Evolutionary conservation across 2,888 invertebrate genomes (phyloP).

Genomic region (Apotomis turbidana): DNA sequence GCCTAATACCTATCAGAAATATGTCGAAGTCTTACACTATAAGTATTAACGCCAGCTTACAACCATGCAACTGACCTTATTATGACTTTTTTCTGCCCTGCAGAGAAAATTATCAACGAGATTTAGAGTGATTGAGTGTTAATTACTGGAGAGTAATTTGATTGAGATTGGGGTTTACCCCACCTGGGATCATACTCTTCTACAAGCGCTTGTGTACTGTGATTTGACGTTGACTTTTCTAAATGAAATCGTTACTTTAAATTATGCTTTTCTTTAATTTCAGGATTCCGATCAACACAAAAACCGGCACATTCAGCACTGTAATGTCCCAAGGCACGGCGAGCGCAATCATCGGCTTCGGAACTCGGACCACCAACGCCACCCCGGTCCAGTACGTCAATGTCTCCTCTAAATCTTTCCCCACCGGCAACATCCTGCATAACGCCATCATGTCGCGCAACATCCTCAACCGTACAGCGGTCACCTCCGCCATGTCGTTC

Average conservation of each 20-base stretch:
- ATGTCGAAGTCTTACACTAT: too few species aligned
- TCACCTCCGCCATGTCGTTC: constrained; percentile 69
- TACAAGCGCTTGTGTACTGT: too few species aligned
- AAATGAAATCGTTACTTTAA: not conserved
- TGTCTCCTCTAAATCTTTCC: constrained; percentile 77
- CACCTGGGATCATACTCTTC: too few species aligned
- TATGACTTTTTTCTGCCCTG: too few species aligned
- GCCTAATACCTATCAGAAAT: too few species aligned
- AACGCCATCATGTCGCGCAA: constrained; percentile 80
- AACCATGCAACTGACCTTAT: too few species aligned
- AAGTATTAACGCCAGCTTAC: too few species aligned
- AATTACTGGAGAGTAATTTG: too few species aligned
- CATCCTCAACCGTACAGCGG: constrained; percentile 68
- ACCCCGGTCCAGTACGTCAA: constrained; percentile 77
- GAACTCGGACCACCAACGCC: constrained; percentile 70
- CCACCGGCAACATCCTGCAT: constrained; percentile 79
- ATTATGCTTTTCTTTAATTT: constrained; percentile 1
- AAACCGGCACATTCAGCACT: constrained; percentile 75
- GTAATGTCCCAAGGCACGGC: constrained; percentile 81
- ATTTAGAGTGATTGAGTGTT: too few species aligned
- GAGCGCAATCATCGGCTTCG: constrained; percentile 77
- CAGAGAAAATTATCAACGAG: too few species aligned
- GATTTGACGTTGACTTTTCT: not conserved
- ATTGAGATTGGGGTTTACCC: too few species aligned
- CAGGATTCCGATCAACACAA: constrained; percentile 76